Evolutionary conservation across 2,888 invertebrate species (phyloP).

Genomic region (Iselma pallidipennis): DNA sequence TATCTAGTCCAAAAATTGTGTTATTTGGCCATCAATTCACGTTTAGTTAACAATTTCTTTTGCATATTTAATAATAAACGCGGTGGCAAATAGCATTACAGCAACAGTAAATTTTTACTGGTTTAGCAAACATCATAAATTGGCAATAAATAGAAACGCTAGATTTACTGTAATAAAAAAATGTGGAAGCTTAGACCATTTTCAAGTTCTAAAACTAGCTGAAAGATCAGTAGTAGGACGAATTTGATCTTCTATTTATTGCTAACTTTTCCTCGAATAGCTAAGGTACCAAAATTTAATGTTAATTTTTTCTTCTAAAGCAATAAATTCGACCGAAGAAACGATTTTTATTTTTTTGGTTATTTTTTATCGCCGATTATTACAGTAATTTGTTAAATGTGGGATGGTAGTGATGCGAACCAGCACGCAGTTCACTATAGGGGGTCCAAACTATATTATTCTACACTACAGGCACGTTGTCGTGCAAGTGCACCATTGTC

Average conservation of each 20-base stretch:
- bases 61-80: too few species aligned
- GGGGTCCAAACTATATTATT: slow-evolving; percentile 15
- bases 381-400: neutral
- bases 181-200: too few species aligned
- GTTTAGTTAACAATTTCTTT: too few species aligned
- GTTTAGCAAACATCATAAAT: too few species aligned
- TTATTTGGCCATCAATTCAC: too few species aligned
- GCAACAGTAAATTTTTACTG: too few species aligned
- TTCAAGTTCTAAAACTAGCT: too few species aligned
- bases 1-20: too few species aligned
- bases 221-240: too few species aligned
- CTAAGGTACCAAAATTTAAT: neutral
- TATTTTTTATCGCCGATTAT: neutral
- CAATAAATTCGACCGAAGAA: neutral
- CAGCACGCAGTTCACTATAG: slow-evolving; percentile 15
- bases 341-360: neutral
- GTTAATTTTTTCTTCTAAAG: neutral
- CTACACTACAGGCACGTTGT: slow-evolving; percentile 13
- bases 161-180: too few species aligned
- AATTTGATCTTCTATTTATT: neutral
- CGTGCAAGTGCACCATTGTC: slow-evolving; percentile 16
- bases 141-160: too few species aligned
- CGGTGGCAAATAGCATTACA: too few species aligned
- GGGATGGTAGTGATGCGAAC: slow-evolving; percentile 6
- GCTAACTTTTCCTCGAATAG: neutral